These are phyloP conservation scores for Aramus guarauna DNA, from an alignment of 2,113 vertebrate genomes.

Conservation along the genomic window DNA sequence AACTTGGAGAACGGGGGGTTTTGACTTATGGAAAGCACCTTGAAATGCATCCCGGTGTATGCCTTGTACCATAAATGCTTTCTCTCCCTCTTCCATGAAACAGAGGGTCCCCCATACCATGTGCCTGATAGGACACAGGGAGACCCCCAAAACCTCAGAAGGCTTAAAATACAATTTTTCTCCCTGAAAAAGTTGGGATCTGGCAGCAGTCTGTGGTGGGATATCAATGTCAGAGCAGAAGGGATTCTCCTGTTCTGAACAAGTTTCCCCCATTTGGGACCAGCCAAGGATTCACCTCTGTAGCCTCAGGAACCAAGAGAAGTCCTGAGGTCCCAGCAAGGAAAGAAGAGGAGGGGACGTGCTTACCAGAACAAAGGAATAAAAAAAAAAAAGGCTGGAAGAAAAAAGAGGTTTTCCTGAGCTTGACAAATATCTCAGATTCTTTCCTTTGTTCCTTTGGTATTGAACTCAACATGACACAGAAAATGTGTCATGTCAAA, in stretches of 20 bases:
- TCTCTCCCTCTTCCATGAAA: not conserved
- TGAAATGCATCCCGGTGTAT: not conserved
- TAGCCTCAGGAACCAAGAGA: not conserved
- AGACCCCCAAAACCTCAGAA: not conserved
- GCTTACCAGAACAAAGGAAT: not conserved
- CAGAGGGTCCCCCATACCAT: not conserved
- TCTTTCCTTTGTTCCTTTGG: not conserved
- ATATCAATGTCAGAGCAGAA: not conserved
- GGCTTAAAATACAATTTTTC: not conserved
- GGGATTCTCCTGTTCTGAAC: not conserved
- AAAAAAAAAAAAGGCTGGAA: not conserved
- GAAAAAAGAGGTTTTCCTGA: not conserved
- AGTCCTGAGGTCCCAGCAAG: rapidly evolving
- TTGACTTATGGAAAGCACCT: not conserved
- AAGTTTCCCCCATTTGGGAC: not conserved
- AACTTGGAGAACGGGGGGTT: not conserved
- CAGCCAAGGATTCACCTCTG: not conserved
- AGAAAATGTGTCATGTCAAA: not conserved
- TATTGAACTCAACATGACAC: not conserved
- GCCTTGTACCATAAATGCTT: not conserved
- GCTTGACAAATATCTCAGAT: not conserved
- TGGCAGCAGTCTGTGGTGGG: not conserved
- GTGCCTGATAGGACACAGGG: not conserved
- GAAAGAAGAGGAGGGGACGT: not conserved
- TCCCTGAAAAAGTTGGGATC: not conserved